Base-by-base conservation (phyloP, 2,113 vertebrate species). In the Addax nasomaculatus region DNA sequence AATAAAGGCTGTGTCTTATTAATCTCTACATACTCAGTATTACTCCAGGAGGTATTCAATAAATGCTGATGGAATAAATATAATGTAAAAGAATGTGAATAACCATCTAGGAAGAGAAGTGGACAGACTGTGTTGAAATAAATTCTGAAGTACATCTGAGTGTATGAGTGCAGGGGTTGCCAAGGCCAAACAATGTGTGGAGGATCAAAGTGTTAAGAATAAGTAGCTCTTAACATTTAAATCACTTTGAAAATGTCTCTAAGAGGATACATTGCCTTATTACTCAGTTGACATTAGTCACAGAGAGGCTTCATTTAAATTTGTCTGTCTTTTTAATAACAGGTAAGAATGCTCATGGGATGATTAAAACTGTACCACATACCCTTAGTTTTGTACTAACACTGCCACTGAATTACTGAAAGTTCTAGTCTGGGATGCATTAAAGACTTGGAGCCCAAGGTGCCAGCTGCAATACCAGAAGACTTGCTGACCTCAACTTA, bases 321-420 rank as follows among this genome's bases (percentile, higher is more conserved):
- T 30, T 78, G 81, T n/a, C 83, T 97, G 78, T 88, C 92, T 95
- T 96, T 83, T 89, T 96, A 91, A 96, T 83, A 98, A 70, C 60
- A 33, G 27, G 58, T 67, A 36, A 83, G 81, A 49, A 93, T 27
- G 11, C 49, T 93, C 49, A 85, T 17, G 45, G 27, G 23, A 60
- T 83, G 23, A 70, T 84, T 97, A 85, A 89, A 96, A 57, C 30
- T 78, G 29, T 86, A 60, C 33, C 86, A 57, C 30, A 30, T 86
- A 23, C 39, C 49, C 49, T 16, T 6, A 43, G 29, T 78, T 86
- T 89, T 55, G 70, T 89, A 23, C 43, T 58, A 96, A 15, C n/a
- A 92, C 79, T 83, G 15, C 64, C 83, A 55, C 13, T 13, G 30
- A 85, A 58, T 93, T 70, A 60, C 60, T 49, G 43, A 43, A 70